phyloP scores from a whole-genome alignment of 1,140 invertebrate species.

The Dendrolimus punctatus region DNA sequence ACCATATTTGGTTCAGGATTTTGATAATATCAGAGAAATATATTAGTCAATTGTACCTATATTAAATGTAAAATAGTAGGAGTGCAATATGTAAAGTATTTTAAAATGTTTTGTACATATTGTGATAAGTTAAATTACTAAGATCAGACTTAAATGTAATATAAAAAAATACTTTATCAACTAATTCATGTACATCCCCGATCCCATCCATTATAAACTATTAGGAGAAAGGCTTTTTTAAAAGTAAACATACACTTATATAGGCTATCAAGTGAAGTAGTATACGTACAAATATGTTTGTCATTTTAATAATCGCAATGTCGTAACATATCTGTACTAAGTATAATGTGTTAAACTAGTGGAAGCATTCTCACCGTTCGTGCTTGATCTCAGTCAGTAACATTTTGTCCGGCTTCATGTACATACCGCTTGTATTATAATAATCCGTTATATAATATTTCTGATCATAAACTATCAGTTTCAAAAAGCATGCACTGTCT shows the following conservation, averaged over 20 bases:
- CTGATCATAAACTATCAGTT: constrained; percentile 70
- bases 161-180: too few species aligned
- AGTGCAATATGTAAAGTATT: too few species aligned
- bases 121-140: too few species aligned
- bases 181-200: too few species aligned
- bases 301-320: constrained; percentile 12
- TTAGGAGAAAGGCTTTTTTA: background rate
- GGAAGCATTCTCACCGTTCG: constrained; percentile 72
- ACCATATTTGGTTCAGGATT: too few species aligned
- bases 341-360: constrained; percentile 39
- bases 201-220: too few species aligned
- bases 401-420: constrained; percentile 71
- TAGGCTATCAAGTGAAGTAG: constrained; percentile 2
- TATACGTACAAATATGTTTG: constrained; percentile 40
- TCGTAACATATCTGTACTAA: constrained; percentile 38
- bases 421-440: constrained; percentile 71
- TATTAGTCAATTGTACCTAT: too few species aligned
- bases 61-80: too few species aligned
- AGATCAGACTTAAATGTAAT: too few species aligned
- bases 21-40: too few species aligned
- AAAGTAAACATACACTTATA: background rate
- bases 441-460: constrained; percentile 68
- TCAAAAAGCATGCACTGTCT: constrained; percentile 82
- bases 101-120: too few species aligned
- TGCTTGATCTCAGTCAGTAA: constrained; percentile 65